Percentiles rank a stretch among this genome's conserved stretches.
phyloP scores from a whole-genome alignment of 2,888 invertebrate genomes.

The Eilema griseolum region DNA sequence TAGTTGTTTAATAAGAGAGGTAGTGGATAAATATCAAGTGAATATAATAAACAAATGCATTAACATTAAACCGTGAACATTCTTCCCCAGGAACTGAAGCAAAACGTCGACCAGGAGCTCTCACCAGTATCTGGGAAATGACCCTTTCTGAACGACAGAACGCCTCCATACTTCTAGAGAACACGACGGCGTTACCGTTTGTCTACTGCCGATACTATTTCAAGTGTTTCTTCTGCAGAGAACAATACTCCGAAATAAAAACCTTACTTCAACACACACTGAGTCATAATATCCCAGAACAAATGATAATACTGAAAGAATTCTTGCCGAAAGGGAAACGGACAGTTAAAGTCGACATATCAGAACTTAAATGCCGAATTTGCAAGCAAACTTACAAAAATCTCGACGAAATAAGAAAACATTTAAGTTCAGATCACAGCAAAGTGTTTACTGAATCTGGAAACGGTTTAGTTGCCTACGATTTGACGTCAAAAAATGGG shows the following conservation, averaged over 20 bases:
- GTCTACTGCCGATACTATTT: slow-evolving; percentile 74
- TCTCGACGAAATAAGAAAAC: slow-evolving; percentile 63
- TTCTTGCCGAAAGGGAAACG: slow-evolving; percentile 71
- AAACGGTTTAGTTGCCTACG: slow-evolving; percentile 69
- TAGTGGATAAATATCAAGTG: background rate
- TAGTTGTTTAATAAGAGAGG: background rate
- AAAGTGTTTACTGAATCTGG: slow-evolving; percentile 69
- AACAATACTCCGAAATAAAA: slow-evolving; percentile 67
- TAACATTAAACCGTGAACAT: slow-evolving; percentile 39
- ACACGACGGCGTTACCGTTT: slow-evolving; percentile 69
- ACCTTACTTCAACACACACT: slow-evolving; percentile 62
- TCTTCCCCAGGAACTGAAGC: slow-evolving; percentile 64
- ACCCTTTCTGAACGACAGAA: slow-evolving; percentile 74
- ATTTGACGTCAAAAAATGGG: slow-evolving; percentile 62
- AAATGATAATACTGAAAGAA: slow-evolving; percentile 61
- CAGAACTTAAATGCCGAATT: slow-evolving; percentile 69
- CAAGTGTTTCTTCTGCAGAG: slow-evolving; percentile 74
- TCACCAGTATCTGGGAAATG: slow-evolving; percentile 76
- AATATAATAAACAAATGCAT: background rate
- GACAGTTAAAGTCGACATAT: slow-evolving; percentile 75
- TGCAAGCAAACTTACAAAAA: slow-evolving; percentile 56
- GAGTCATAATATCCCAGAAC: slow-evolving; percentile 63
- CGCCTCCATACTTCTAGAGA: slow-evolving; percentile 67
- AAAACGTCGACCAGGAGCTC: slow-evolving; percentile 59
- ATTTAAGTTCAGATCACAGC: slow-evolving; percentile 61